These are phyloP conservation scores for Calephelis virginiensis DNA, from an alignment of 1,140 invertebrate species.

Conservation along the genomic window DNA sequence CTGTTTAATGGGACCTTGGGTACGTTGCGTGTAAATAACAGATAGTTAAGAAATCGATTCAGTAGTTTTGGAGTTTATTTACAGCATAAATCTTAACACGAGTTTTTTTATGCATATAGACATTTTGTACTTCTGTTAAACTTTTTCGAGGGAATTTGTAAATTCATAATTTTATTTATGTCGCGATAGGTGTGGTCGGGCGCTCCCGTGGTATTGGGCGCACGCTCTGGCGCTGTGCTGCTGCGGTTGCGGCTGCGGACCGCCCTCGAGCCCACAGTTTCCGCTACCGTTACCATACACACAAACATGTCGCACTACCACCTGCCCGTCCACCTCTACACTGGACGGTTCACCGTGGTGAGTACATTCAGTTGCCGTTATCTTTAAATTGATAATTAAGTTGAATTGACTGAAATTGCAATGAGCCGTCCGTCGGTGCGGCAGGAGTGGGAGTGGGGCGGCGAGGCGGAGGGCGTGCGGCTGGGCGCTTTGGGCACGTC, in stretches of 20 bases:
- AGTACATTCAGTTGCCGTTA: conserved; percentile 22
- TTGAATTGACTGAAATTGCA: no score
- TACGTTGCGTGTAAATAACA: no score
- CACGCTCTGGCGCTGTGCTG: conserved; percentile 21
- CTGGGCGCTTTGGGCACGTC: conserved; percentile 57
- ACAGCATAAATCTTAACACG: no score
- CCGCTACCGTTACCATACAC: conserved; percentile 42
- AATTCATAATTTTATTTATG: no score
- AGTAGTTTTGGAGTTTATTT: no score
- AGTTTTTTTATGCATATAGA: no score
- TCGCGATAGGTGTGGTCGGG: no score
- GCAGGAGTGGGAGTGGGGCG: conserved; percentile 60
- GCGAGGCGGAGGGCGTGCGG: conserved; percentile 38
- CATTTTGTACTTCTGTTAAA: no score
- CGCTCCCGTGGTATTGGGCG: conserved; percentile 21
- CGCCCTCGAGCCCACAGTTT: conserved; percentile 31
- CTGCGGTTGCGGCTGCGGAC: conserved; percentile 31
- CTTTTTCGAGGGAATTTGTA: no score
- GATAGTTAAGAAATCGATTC: no score
- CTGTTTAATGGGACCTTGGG: no score
- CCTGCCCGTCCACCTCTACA: conserved; percentile 54
- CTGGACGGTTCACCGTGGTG: conserved; percentile 50
- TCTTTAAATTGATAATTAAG: no score
- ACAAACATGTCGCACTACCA: conserved; percentile 54
- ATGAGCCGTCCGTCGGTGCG: background rate